Conservation (phyloP, 2,797 vertebrate species). For the Tauraco hartlaubi region DNA sequence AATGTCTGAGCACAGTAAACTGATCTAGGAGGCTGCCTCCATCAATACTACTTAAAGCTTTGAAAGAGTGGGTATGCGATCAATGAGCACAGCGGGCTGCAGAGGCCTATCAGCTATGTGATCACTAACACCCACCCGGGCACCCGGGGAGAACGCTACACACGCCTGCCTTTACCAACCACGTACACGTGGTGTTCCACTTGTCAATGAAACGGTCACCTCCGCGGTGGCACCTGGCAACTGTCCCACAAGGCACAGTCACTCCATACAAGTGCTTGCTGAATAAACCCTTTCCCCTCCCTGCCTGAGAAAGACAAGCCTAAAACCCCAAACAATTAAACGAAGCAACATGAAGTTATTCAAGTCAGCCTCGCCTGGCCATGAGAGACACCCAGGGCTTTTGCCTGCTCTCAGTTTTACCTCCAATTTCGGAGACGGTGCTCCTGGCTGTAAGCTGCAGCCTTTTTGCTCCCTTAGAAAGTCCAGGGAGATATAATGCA, state of each 20-base stretch:
- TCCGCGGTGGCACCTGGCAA: background rate
- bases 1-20: background rate
- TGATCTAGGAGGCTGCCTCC: background rate
- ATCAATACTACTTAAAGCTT: background rate
- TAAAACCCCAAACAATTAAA: background rate
- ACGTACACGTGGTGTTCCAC: background rate
- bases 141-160: background rate
- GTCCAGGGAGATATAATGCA: background rate
- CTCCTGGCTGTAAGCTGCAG: background rate
- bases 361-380: background rate
- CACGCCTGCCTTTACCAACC: background rate
- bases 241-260: background rate
- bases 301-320: background rate
- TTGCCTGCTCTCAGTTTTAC: background rate
- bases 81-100: background rate
- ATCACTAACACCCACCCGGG: background rate
- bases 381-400: background rate
- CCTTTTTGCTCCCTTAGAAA: background rate
- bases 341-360: background rate
- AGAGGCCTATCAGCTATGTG: background rate
- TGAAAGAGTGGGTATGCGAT: background rate
- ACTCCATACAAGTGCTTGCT: background rate
- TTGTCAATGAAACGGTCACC: background rate
- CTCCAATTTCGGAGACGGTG: background rate
- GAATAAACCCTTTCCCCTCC: background rate